Base-by-base conservation (phyloP, 1,140 invertebrate species). In the Ceratosolen fusciceps region DNA sequence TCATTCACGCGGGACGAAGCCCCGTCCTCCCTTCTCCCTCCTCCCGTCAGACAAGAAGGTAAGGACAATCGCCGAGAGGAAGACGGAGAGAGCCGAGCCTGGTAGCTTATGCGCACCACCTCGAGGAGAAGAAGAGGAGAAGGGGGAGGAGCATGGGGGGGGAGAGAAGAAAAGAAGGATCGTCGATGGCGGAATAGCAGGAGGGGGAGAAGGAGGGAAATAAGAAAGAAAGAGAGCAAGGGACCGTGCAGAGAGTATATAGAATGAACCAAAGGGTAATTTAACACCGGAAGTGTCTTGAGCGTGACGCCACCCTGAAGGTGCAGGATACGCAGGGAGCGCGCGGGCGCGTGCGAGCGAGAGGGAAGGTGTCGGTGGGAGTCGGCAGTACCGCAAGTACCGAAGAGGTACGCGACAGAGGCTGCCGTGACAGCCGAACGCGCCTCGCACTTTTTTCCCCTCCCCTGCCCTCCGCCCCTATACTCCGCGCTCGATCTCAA, bases 271-370 rank as follows among this genome's bases (percentile, higher is more conserved):
- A 82, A 84, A 80, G 86, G 85, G 89, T 90, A 90, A 90, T 89
- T 86, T 85, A 89, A 90, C 88, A 90, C 89, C 89, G 89, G 89
- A 90, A 90, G 89, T 88, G 89, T 89, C 89, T 90, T 88, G 88
- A 90, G 86, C 87, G 87, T 89, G 89, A 90, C 89, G 89, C 89
- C 89, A 90, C 89, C 89, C 89, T 88, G 89, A 90, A 90, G 88
- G 88, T 89, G 87, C 87, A 88, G 89, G 86, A 90, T 89, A 88
- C 87, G 86, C 87, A 82, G 70, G 19, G 24, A n/a, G 76, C 83
- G 83, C 16, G 60, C 8, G 74, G 9, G 67, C 29, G n/a, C 31
- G 49, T 84, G 87, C 85, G 82, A 83, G 84, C 81, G 83, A 83
- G 78, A 82, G 82, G 75, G 71, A 49, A 52, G 52, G 76, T 82